These are phyloP conservation scores for Chromobotia macracanthus DNA, from an alignment of 2,797 vertebrate genomes.

Conservation along the genomic window DNA sequence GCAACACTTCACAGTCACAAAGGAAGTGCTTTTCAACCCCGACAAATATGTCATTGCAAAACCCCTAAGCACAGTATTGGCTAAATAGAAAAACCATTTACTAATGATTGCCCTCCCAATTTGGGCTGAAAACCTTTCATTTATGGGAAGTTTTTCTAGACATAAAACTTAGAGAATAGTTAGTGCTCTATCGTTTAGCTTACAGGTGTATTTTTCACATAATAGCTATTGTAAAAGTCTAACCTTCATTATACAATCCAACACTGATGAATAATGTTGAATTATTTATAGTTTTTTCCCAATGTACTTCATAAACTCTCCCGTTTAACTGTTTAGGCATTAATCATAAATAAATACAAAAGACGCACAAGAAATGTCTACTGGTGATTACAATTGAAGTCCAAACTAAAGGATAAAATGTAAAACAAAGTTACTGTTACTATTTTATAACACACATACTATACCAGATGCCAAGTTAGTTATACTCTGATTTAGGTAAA, in stretches of 20 bases:
- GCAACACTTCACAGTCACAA: constrained; percentile 85
- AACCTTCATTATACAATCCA: constrained; percentile 90
- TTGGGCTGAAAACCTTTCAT: constrained; percentile 84
- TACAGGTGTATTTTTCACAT: constrained; percentile 87
- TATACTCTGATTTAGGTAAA: constrained; percentile 76
- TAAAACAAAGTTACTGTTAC: constrained; percentile 88
- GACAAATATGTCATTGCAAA: constrained; percentile 85
- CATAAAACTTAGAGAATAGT: constrained; percentile 87
- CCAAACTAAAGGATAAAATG: constrained; percentile 84
- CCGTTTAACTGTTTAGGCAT: constrained; percentile 81
- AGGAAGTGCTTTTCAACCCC: constrained; percentile 87
- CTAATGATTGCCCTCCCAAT: constrained; percentile 79
- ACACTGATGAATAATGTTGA: constrained; percentile 89
- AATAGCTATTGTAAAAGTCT: constrained; percentile 83
- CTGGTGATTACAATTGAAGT: constrained; percentile 94
- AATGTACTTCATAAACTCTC: constrained; percentile 83
- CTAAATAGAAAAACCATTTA: constrained; percentile 86
- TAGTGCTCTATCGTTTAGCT: constrained; percentile 95
- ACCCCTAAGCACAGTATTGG: constrained; percentile 93
- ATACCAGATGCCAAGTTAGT: constrained; percentile 83
- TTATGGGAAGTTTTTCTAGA: constrained; percentile 82
- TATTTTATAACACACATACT: constrained; percentile 85
- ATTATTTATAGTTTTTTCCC: constrained; percentile 76
- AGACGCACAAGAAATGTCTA: constrained; percentile 99
- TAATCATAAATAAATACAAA: constrained; percentile 99